Base-by-base conservation (phyloP, 2,113 vertebrate species). In the Malurus elegans region DNA sequence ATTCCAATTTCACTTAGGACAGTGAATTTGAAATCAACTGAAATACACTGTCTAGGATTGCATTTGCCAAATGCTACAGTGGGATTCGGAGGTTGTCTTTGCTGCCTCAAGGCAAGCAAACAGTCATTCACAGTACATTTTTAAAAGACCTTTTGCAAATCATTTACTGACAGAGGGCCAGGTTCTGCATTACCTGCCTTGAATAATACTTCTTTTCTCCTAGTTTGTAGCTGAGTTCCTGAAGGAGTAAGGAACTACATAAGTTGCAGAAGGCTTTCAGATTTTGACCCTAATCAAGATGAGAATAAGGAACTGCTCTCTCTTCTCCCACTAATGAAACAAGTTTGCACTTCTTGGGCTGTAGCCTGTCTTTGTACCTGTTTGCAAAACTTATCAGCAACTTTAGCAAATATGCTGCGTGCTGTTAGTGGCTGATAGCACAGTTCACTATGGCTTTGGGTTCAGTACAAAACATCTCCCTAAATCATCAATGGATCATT, bases 1-100 rank as follows among this genome's bases (percentile, higher is more conserved):
- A 78, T 96, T 92, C 92, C 64, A 4, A 14, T 91, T 97, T 96
- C 65, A 72, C 80, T 96, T 74, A 64, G 64, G 58, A 78, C 60
- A 79, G 79, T 5, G 36, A 44, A 65, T 91, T 94, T 94, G 91
- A 92, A 94, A 93, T 69, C 64, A 95, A 67, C 42, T 45, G 58
- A 90, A 74, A 76, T 32, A 48, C 6, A 18, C 86, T 51, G 47
- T 84, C 53, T 86, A 86, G 75, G 88, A 90, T 91, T 91, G 83
- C 91, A 88, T 3, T 92, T 56, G 70, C 87, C 82, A 90, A 76
- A 29, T 18, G 71, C 76, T 80, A 38, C 6, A 65, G 72, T 28
- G 57, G 28, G 67, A 54, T 95, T 78, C 90, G 72, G 86, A 91
- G 25, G 20, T 19, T 93, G 79, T 92, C 75, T 94, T 94, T 90